Evolutionary conservation across 1,140 invertebrate species (phyloP).

Genomic region (Drosophila ercepeae): DNA sequence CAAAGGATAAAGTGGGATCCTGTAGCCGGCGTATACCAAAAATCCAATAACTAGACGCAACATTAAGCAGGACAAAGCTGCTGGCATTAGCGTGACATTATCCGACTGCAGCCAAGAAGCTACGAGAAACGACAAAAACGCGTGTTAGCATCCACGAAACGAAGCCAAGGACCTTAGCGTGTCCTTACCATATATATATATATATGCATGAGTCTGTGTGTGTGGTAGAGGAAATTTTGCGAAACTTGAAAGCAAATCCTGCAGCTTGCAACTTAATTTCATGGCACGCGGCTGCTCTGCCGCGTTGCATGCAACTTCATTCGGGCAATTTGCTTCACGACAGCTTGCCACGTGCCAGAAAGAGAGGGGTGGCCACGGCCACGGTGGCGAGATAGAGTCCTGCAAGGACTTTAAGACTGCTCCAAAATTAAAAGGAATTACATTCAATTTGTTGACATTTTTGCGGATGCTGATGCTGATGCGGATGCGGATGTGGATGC

Average conservation of each 20-base stretch:
- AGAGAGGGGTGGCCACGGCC: neutral
- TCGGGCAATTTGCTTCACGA: conserved; percentile 74
- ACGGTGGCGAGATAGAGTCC: conserved; percentile 33
- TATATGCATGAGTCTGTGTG: conserved; percentile 16
- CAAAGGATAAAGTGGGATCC: conserved; percentile 3
- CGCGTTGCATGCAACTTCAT: conserved; percentile 68
- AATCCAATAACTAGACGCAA: conserved; percentile 57
- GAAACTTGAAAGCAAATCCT: conserved; percentile 78
- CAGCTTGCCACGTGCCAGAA: conserved; percentile 63
- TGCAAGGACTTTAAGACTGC: conserved; percentile 55
- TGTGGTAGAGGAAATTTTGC: conserved; percentile 61
- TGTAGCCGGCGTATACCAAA: conserved; percentile 18
- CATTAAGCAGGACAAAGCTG: conserved; percentile 77
- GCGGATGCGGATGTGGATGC: conserved; percentile 20
- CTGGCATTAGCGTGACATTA: conserved; percentile 75
- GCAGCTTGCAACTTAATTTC: conserved; percentile 79
- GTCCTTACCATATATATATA: conserved; percentile 19
- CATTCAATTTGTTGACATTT: conserved; percentile 77
- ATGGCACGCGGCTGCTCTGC: conserved; percentile 57
- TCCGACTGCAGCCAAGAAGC: conserved; percentile 64
- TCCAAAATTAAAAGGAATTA: conserved; percentile 72
- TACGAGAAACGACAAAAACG: conserved; percentile 62
- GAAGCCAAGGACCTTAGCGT: conserved; percentile 55
- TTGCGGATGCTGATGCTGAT: conserved; percentile 34
- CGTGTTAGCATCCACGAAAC: conserved; percentile 63